A percentile compares a stretch with the other conserved stretches of the same genome.
Conservation (phyloP, 2,797 vertebrate genomes). For the Pogonophryne albipinna region DNA sequence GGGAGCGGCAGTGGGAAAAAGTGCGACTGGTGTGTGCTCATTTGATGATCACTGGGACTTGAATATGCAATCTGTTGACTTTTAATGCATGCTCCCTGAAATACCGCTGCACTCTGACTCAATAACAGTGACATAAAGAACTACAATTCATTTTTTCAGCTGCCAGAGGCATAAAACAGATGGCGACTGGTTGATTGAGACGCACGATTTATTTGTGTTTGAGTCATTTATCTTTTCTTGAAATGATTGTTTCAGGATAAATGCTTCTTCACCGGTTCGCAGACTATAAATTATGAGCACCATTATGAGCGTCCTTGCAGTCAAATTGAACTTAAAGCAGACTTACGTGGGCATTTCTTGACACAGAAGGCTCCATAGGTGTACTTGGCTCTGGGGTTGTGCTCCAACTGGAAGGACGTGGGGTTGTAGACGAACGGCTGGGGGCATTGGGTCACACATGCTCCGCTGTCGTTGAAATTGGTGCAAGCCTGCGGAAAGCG, state of each 20-base stretch:
- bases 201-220: constrained; percentile 53
- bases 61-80: constrained; percentile 65
- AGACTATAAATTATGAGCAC: constrained; percentile 29
- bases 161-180: constrained; percentile 64
- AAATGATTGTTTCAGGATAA: constrained; percentile 53
- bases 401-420: constrained; percentile 95
- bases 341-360: constrained; percentile 97
- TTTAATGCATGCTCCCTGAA: constrained; percentile 31
- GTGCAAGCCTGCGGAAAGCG: constrained; percentile 83
- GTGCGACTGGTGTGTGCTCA: constrained; percentile 36
- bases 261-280: constrained; percentile 29
- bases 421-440: constrained; percentile 98
- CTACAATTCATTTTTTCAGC: constrained; percentile 39
- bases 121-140: constrained; percentile 16
- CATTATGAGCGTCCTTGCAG: constrained; percentile 12
- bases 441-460: constrained; percentile 96
- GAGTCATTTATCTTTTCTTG: constrained; percentile 55
- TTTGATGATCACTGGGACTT: constrained; percentile 65
- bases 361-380: constrained; percentile 98
- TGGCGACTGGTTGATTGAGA: constrained; percentile 63
- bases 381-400: constrained; percentile 96
- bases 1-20: constrained; percentile 11
- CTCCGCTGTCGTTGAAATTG: constrained; percentile 98
- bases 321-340: background rate
- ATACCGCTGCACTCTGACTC: constrained; percentile 43